phyloP scores from a whole-genome alignment of 2,888 invertebrate genomes.

The Phania funesta region DNA sequence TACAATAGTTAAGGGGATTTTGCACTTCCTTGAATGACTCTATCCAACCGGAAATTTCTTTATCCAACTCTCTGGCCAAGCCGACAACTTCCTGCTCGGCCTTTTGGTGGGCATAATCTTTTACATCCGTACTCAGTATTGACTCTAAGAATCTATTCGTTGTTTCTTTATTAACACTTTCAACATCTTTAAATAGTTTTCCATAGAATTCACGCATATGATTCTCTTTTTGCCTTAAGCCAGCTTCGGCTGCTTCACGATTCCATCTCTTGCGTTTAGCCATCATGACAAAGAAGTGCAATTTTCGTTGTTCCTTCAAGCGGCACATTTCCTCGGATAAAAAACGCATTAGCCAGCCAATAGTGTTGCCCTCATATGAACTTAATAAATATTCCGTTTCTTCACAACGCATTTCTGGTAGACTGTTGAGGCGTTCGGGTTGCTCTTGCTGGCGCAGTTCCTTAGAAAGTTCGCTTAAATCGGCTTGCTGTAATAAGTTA shows the following conservation, averaged over 20 bases:
- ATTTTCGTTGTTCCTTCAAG: constrained; percentile 88
- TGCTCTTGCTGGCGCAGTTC: no score
- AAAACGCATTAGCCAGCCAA: constrained; percentile 87
- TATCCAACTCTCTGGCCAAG: constrained; percentile 83
- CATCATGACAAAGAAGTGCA: constrained; percentile 89
- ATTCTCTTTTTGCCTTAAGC: constrained; percentile 88
- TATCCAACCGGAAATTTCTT: constrained; percentile 76
- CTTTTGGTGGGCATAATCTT: constrained; percentile 82
- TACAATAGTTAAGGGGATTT: constrained; percentile 71
- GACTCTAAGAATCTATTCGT: constrained; percentile 84
- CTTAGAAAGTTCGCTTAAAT: constrained; percentile 9
- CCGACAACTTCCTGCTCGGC: constrained; percentile 82
- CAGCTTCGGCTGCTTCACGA: constrained; percentile 90
- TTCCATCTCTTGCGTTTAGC: constrained; percentile 88
- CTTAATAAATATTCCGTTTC: constrained; percentile 81
- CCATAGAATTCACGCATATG: constrained; percentile 87
- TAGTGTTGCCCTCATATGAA: constrained; percentile 86
- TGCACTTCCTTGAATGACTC: constrained; percentile 71
- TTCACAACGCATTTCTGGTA: constrained; percentile 65
- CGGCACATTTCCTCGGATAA: constrained; percentile 89
- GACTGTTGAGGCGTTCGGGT: constrained; percentile 8
- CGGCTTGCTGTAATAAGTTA: no score
- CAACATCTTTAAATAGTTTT: constrained; percentile 87
- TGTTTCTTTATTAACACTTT: constrained; percentile 80
- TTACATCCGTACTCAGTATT: constrained; percentile 83